phyloP scores from a whole-genome alignment of 2,113 vertebrate species.

The Aythya baeri region DNA sequence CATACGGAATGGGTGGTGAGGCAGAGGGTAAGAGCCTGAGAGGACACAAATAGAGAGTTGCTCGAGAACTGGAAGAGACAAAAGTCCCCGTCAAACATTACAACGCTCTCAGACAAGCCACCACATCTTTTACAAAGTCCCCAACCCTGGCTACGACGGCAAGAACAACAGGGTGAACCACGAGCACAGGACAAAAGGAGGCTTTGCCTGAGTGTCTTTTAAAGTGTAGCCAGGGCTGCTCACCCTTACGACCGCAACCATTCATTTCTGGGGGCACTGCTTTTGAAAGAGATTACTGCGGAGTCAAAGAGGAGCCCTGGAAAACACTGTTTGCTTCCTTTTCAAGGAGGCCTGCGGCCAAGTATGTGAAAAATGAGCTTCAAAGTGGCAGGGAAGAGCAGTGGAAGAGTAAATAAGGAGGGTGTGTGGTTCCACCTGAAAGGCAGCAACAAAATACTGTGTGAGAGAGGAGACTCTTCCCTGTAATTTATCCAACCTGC shows the following conservation, averaged over 20 bases:
- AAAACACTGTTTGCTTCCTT: slow-evolving; percentile 12
- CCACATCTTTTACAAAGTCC: not conserved
- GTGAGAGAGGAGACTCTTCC: not conserved
- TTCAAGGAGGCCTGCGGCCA: not conserved
- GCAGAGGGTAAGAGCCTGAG: not conserved
- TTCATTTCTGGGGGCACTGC: not conserved
- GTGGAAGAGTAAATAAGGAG: not conserved
- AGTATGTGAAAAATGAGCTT: not conserved
- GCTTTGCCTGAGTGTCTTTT: not conserved
- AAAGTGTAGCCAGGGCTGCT: not conserved
- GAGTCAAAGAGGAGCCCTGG: not conserved
- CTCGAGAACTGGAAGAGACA: not conserved
- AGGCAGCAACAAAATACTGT: not conserved
- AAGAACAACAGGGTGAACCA: not conserved
- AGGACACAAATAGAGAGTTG: not conserved
- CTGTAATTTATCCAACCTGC: not conserved
- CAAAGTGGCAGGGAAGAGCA: not conserved
- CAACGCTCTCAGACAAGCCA: not conserved
- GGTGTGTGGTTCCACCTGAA: not conserved
- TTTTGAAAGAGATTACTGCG: not conserved
- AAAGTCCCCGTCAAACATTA: not conserved
- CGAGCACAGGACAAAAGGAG: not conserved
- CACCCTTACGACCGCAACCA: not conserved
- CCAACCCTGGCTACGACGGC: fast-evolving
- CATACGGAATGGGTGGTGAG: not conserved